These are phyloP conservation scores for Eueremaeus valkanovi DNA, from an alignment of 2,888 invertebrate species.

Conservation along the genomic window DNA sequence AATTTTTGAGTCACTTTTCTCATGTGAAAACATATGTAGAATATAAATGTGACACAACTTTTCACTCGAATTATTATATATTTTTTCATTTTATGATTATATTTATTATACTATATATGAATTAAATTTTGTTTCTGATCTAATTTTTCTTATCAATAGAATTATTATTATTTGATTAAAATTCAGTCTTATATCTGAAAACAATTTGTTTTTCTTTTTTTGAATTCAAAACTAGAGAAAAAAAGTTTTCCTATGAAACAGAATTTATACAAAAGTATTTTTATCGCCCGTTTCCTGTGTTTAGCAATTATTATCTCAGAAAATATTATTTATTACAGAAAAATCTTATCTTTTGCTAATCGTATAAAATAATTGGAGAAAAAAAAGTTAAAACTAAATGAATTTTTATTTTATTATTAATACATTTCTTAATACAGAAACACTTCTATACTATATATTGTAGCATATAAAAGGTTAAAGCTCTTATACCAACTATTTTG, in stretches of 20 bases:
- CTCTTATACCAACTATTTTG: too few species aligned
- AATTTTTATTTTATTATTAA: too few species aligned
- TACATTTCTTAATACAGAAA: too few species aligned
- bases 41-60: too few species aligned
- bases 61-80: too few species aligned
- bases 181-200: not conserved
- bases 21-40: too few species aligned
- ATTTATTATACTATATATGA: not conserved
- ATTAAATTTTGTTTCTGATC: not conserved
- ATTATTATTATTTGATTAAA: not conserved
- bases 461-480: too few species aligned
- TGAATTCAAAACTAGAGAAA: not conserved
- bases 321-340: not conserved
- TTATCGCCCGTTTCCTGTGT: not conserved
- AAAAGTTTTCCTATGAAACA: not conserved
- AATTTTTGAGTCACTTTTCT: too few species aligned
- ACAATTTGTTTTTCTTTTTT: not conserved
- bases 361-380: not conserved
- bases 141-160: not conserved
- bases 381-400: too few species aligned
- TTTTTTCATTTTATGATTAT: not conserved
- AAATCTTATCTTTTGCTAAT: not conserved
- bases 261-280: not conserved
- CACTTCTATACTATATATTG: too few species aligned
- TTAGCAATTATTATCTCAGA: not conserved